Percentiles rank a stretch among this genome's conserved stretches.
Evolutionary conservation across 92 coral and sea anemone genomes (phyloP).

Genomic region (Phenganax subtilis): DNA sequence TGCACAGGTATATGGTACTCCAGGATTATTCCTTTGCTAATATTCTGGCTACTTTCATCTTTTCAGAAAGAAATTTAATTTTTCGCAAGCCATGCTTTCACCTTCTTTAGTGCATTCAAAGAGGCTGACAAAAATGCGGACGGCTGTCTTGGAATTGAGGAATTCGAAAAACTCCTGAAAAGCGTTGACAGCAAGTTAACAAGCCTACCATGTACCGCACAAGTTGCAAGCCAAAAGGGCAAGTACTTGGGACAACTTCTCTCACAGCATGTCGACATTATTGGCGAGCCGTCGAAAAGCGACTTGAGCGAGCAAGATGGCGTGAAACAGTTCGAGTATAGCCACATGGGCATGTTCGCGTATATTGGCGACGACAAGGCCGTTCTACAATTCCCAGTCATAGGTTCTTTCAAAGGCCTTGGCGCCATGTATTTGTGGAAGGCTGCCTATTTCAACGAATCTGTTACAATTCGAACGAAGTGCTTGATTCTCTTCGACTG

Average conservation of each 20-base stretch:
- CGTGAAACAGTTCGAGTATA: slow-evolving; percentile 30
- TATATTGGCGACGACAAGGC: slow-evolving; percentile 39
- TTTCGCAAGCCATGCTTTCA: neutral
- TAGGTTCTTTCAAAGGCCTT: slow-evolving; percentile 43
- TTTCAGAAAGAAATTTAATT: neutral
- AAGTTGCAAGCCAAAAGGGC: slow-evolving; percentile 41
- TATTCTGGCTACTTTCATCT: neutral
- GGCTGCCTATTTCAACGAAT: slow-evolving; percentile 40
- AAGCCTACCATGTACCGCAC: slow-evolving; percentile 36
- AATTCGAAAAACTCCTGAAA: slow-evolving; percentile 33
- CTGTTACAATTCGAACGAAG: slow-evolving; percentile 37
- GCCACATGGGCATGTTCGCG: slow-evolving; percentile 42
- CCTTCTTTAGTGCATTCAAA: slow-evolving; percentile 22
- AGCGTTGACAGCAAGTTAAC: slow-evolving; percentile 29
- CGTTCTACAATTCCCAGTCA: slow-evolving; percentile 61
- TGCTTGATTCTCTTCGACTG: slow-evolving; percentile 38
- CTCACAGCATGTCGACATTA: slow-evolving; percentile 10
- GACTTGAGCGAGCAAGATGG: slow-evolving; percentile 15
- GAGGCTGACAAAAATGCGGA: slow-evolving; percentile 39
- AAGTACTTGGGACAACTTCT: slow-evolving; percentile 26
- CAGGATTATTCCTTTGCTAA: neutral
- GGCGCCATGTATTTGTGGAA: slow-evolving; percentile 41
- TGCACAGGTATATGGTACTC: neutral
- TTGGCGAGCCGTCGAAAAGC: slow-evolving; percentile 15
- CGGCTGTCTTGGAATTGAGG: slow-evolving; percentile 22